Base-by-base conservation (phyloP, 2,797 vertebrate species). In the Propithecus perrieri region DNA sequence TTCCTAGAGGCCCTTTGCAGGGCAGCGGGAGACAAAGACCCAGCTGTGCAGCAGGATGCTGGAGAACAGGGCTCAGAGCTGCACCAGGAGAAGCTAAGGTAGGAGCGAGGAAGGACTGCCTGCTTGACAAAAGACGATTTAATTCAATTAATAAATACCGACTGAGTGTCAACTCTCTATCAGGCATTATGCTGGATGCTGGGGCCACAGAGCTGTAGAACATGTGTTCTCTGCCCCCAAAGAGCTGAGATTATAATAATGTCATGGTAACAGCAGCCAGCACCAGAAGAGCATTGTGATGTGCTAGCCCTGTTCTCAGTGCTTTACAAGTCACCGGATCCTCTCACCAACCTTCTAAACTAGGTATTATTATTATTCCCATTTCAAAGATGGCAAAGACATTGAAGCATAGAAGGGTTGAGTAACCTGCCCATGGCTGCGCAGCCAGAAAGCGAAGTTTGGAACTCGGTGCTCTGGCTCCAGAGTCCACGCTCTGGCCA, bases 341-440 rank as follows among this genome's bases (percentile, higher is more conserved):
- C 53, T 78, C 48, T 72, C 59, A 69, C 48, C 84, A 71, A 10
- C 63, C 85, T 89, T 85, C 79, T 85, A 55, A 86, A 55, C 78
- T 35, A 63, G 59, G 57, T 76, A 57, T 30, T 43, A 71, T 75
- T 83, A 83, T 96, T 57, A 83, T 28, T 88, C 41, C 80, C 30
- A 7, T 85, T 80, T 95, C 92, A 90, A 84, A 88, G 85, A 92
- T 5, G 18, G 84, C 67, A 55, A 79, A 80, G 87, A 79, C 59
- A 59, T 8, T 5, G 63, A 88, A 35, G 46, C 67, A 33, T 2
- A 18, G 46, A 12, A 63, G 76, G 67, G 46, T 30, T 30, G 20
- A 50, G 28, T 75, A 33, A 86, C 26, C 85, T 75, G 59, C 20
- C 59, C 69, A 43, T n/a, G 53, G 30, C 83, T 53, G 46, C 30